Conservation (phyloP, 2,113 vertebrate genomes). For the Nothoprocta pentlandii region DNA sequence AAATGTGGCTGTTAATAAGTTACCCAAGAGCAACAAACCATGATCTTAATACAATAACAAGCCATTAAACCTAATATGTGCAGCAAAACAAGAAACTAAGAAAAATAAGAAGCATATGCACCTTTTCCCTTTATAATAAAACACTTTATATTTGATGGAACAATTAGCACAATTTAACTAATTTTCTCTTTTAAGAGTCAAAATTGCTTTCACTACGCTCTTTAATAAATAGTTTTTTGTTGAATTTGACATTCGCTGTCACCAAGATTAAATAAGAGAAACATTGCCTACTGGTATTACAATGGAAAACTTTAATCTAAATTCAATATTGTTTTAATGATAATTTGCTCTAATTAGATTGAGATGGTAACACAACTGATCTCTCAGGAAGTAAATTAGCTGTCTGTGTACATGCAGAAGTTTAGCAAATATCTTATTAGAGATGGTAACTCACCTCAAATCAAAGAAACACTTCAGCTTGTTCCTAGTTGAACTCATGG, state of each 20-base stretch:
- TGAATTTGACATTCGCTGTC: constrained; percentile 49
- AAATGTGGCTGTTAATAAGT: constrained; percentile 39
- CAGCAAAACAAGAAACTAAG: neutral
- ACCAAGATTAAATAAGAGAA: constrained; percentile 58
- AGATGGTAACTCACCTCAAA: neutral
- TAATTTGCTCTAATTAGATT: constrained; percentile 77
- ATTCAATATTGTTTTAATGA: constrained; percentile 81
- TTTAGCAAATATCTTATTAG: constrained; percentile 35
- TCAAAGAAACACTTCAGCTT: neutral
- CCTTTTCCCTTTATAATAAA: neutral
- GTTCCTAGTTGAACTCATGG: neutral
- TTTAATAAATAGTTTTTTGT: neutral
- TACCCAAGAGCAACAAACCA: constrained; percentile 4
- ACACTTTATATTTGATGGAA: neutral
- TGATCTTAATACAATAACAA: constrained; percentile 13
- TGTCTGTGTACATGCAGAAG: constrained; percentile 26
- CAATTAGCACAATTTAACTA: constrained; percentile 10
- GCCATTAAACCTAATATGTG: neutral
- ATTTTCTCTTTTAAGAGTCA: constrained; percentile 25
- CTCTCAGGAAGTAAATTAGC: constrained; percentile 51
- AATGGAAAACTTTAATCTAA: constrained; percentile 70
- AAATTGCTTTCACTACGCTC: neutral
- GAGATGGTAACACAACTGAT: constrained; percentile 54
- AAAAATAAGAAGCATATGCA: neutral
- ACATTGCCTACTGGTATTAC: constrained; percentile 53